Conservation (phyloP, 2,113 vertebrate genomes). For the Perca flavescens region DNA sequence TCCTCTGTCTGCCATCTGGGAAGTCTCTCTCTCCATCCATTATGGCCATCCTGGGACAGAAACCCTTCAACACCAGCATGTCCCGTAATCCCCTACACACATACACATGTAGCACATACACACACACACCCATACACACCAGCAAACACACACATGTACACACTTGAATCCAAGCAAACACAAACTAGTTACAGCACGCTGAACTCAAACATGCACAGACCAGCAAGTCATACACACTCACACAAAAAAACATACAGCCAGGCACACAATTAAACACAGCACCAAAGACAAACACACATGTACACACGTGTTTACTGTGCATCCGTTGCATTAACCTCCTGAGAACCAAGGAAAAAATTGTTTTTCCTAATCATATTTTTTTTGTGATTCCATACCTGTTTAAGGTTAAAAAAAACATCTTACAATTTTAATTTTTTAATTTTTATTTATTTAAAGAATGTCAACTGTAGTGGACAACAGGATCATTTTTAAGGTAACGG, state of each 20-base stretch:
- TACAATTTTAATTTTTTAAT: too few relatives aligned
- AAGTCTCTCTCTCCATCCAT: constrained; percentile 72
- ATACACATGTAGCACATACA: not conserved
- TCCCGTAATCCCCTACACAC: constrained; percentile 1
- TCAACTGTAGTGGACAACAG: too few relatives aligned
- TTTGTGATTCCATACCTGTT: too few relatives aligned
- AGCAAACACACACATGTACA: constrained; percentile 9
- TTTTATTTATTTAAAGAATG: too few relatives aligned
- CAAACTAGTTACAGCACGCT: not conserved
- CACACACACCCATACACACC: not conserved
- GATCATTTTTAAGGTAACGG: too few relatives aligned
- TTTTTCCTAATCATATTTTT: too few relatives aligned
- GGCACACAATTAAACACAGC: not conserved
- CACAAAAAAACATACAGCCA: not conserved
- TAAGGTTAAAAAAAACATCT: too few relatives aligned
- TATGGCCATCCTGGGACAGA: constrained; percentile 63
- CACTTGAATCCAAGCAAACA: not conserved
- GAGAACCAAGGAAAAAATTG: too few relatives aligned
- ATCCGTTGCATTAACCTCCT: too few relatives aligned
- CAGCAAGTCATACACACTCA: not conserved
- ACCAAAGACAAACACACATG: not conserved
- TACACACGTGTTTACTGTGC: not conserved
- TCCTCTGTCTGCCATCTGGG: constrained; percentile 76
- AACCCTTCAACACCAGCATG: constrained; percentile 41
- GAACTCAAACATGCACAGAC: not conserved